A percentile compares a stretch with the other conserved stretches of the same genome.
Evolutionary conservation across 2,888 invertebrate species (phyloP).

Genomic region (Zootermopsis nevadensis): DNA sequence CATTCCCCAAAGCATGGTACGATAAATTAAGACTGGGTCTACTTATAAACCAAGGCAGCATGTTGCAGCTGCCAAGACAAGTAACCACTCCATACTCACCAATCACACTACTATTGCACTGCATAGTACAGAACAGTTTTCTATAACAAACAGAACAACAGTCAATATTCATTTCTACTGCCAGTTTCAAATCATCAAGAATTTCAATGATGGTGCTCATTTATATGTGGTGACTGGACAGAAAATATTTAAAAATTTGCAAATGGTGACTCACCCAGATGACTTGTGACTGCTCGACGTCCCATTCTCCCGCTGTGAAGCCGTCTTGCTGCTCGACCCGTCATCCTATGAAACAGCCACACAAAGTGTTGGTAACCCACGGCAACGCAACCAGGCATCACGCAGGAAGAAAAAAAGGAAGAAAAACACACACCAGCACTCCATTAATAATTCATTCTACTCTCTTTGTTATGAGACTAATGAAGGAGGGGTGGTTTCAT

Average conservation of each 20-base stretch:
- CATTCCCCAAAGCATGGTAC: not conserved
- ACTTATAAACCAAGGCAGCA: not conserved
- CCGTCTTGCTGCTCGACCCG: slow-evolving; percentile 57
- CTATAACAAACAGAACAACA: slow-evolving; percentile 53
- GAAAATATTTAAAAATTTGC: not conserved
- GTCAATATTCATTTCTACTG: slow-evolving; percentile 43
- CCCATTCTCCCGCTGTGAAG: slow-evolving; percentile 66
- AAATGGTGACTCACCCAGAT: slow-evolving; percentile 66
- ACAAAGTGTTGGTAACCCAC: slow-evolving; percentile 55
- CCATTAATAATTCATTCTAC: slow-evolving; percentile 60
- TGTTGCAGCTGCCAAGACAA: slow-evolving; percentile 1
- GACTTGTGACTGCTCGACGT: slow-evolving; percentile 65
- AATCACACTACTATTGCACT: slow-evolving; percentile 48
- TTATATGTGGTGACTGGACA: not conserved
- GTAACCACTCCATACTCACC: slow-evolving; percentile 48
- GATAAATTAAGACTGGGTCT: not conserved
- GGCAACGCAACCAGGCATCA: slow-evolving; percentile 54
- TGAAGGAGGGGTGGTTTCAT: slow-evolving; percentile 42
- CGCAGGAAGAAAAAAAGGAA: slow-evolving; percentile 59
- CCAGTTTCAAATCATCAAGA: not conserved
- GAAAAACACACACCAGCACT: slow-evolving; percentile 60
- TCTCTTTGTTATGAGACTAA: slow-evolving; percentile 25
- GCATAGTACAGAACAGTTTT: slow-evolving; percentile 52
- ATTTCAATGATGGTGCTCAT: slow-evolving; percentile 4
- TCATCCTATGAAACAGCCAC: slow-evolving; percentile 68